These are phyloP conservation scores for Schrankia costaestrigalis DNA, from an alignment of 2,888 invertebrate genomes.

Conservation along the genomic window DNA sequence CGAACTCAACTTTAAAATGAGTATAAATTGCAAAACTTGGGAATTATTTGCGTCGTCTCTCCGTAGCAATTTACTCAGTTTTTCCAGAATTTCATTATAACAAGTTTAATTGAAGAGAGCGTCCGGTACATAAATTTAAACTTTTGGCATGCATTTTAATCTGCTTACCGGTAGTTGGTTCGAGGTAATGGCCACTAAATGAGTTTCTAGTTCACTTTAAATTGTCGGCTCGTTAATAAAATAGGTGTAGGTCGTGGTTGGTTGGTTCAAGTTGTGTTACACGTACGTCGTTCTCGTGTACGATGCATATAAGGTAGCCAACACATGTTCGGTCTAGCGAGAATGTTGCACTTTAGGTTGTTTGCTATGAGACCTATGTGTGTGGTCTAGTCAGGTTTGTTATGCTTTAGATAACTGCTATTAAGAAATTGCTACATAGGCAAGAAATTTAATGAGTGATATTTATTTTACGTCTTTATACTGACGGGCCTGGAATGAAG, in stretches of 20 bases:
- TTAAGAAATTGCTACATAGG: too few species aligned
- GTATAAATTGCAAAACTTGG: slow-evolving; percentile 73
- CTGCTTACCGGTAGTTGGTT: slow-evolving; percentile 65
- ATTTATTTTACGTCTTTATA: too few species aligned
- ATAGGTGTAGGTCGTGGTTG: slow-evolving; percentile 26
- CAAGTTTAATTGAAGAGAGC: slow-evolving; percentile 77
- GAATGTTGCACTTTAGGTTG: slow-evolving; percentile 7
- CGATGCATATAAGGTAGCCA: slow-evolving; percentile 1
- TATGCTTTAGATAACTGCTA: too few species aligned
- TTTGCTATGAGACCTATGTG: background rate
- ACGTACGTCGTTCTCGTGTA: slow-evolving; percentile 3
- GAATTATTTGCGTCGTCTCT: slow-evolving; percentile 65
- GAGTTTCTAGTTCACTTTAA: slow-evolving; percentile 54
- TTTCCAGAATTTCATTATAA: slow-evolving; percentile 72
- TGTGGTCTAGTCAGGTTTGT: too few species aligned
- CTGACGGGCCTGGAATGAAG: too few species aligned
- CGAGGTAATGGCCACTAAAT: slow-evolving; percentile 62
- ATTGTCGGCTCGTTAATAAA: slow-evolving; percentile 48
- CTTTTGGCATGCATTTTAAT: slow-evolving; percentile 75
- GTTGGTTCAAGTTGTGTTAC: slow-evolving; percentile 16
- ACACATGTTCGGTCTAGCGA: slow-evolving; percentile 4
- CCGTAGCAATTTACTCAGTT: slow-evolving; percentile 64
- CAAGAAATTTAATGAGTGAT: too few species aligned
- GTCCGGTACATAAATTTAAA: slow-evolving; percentile 75
- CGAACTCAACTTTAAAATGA: slow-evolving; percentile 61